Evolutionary conservation across 2,113 vertebrate species (phyloP), one percentile per base, ranked within the genome.

Genomic region (Nanger granti): DNA sequence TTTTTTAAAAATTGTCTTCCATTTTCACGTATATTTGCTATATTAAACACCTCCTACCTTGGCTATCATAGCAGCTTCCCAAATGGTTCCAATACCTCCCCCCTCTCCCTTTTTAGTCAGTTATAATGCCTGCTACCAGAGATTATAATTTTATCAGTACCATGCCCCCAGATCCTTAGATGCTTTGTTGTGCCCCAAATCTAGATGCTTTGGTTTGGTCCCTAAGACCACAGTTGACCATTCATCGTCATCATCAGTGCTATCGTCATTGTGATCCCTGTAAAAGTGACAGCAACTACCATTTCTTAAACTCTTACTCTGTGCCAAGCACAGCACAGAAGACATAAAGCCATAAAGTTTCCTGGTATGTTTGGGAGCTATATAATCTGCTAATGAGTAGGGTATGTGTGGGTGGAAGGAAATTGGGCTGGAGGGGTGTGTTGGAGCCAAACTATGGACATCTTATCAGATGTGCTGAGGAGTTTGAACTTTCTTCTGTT

Each of bases 241-340:
- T 57, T 79, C 31, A n/a, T 52, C 10, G 37, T 52, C 5, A 3
- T 57, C 24, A 6, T 64, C 47, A 79, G 12, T 6, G 8, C 22
- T 7, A 8, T 7, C 18, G 2, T 73, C 31, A 28, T 20, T 37
- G 29, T 54, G 2, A 0, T 87, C 64, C 13, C 24, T 64, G 0
- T 80, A 55, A 34, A 24, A 59, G 52, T 47, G 76, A 47, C 26
- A 52, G 1, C 8, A 34, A 22, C 79, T 92, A 8, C 57, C 86
- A 37, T 55, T 69, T 91, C 66, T 88, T 59, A 54, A 54, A 49
- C 37, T 52, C 26, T 29, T 93, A 20, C n/a, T 76, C 15, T 55
- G 29, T 60, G 24, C 6, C 14, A 41, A 18, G 15, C 37, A 34
- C 24, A 55, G 29, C 29, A 52, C 12, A 28, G 37, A 79, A 54